Evolutionary conservation across 2,113 vertebrate species (phyloP).

Genomic region (Peromyscus maniculatus): DNA sequence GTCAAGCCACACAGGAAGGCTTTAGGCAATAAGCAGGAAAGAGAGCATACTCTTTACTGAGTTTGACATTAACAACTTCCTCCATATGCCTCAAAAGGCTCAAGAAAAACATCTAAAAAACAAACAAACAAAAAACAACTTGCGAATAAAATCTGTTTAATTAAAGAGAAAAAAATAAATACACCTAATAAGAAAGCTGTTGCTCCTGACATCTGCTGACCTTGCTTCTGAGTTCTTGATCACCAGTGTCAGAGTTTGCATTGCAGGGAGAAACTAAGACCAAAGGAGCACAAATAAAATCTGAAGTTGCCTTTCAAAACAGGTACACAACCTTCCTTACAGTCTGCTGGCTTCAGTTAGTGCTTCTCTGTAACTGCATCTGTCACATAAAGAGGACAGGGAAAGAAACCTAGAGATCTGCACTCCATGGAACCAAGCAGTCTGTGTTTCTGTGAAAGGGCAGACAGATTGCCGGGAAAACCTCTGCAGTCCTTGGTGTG

Average conservation of each 20-base stretch:
- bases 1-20: not conserved
- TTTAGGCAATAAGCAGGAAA: not conserved
- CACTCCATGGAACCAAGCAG: not conserved
- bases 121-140: not conserved
- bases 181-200: not conserved
- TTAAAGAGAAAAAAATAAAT: not conserved
- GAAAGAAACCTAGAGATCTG: slow-evolving; percentile 17
- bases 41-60: slow-evolving; percentile 27
- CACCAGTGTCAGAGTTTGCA: not conserved
- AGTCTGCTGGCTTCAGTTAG: slow-evolving; percentile 15
- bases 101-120: not conserved
- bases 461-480: slow-evolving; percentile 3
- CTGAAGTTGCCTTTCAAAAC: not conserved
- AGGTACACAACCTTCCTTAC: not conserved
- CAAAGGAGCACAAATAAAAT: not conserved
- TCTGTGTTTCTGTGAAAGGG: not conserved
- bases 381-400: not conserved
- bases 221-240: slow-evolving; percentile 12
- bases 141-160: slow-evolving; percentile 44
- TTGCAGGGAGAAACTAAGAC: not conserved
- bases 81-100: slow-evolving; percentile 35
- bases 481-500: not conserved
- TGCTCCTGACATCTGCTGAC: not conserved
- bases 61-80: slow-evolving; percentile 25
- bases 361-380: not conserved